These are phyloP conservation scores for Cryptocephalus primarius DNA, from an alignment of 2,888 invertebrate genomes.

Conservation along the genomic window DNA sequence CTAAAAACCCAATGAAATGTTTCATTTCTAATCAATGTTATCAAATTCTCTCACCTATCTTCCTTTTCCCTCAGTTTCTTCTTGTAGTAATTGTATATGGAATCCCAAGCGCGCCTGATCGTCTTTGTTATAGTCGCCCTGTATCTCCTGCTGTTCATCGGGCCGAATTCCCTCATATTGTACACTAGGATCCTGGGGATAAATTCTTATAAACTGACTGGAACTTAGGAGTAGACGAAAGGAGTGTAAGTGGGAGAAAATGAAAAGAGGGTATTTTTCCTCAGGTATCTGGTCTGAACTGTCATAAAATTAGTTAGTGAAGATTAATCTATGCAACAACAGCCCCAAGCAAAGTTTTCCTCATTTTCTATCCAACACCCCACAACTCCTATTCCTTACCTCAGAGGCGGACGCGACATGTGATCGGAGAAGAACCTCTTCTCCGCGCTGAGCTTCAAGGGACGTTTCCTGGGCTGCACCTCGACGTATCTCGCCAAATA, in stretches of 20 bases:
- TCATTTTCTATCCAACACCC: too few relatives aligned
- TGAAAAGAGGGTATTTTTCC: too few relatives aligned
- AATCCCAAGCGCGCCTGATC: constrained; percentile 18
- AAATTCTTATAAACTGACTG: not conserved
- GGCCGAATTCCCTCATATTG: constrained; percentile 10
- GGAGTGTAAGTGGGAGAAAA: too few relatives aligned
- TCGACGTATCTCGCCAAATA: constrained; percentile 3
- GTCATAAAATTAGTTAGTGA: too few relatives aligned
- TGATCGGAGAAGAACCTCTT: constrained; percentile 18
- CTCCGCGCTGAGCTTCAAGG: constrained; percentile 7
- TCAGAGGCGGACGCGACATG: constrained; percentile 13
- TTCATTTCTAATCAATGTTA: too few relatives aligned
- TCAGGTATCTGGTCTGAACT: too few relatives aligned
- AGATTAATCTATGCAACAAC: too few relatives aligned
- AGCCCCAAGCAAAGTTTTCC: too few relatives aligned
- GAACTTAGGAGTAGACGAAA: not conserved
- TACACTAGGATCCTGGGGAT: constrained; percentile 10
- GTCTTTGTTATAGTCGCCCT: constrained; percentile 10
- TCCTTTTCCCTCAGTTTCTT: constrained; percentile 13
- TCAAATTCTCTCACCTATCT: constrained; percentile 8
- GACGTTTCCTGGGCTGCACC: constrained; percentile 1
- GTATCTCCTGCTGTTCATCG: constrained; percentile 7
- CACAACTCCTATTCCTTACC: constrained; percentile 9
- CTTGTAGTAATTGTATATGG: constrained; percentile 24
- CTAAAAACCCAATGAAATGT: too few relatives aligned